Base-by-base conservation (phyloP, 2,113 vertebrate genomes). In the Channa maculata region DNA sequence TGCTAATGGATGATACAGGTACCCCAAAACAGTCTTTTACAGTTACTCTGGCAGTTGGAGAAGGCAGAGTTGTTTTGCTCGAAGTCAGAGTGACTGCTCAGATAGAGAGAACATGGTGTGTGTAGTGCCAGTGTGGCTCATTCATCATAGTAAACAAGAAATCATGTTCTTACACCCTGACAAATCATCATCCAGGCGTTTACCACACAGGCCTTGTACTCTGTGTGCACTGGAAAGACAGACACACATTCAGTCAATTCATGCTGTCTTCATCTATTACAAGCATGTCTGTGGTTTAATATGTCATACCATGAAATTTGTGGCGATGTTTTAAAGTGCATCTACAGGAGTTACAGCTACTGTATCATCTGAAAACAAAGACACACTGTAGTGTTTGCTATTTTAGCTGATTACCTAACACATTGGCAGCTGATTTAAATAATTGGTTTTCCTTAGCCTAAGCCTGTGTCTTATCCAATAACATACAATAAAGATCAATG, bases 101-200 rank as follows among this genome's bases (percentile, higher is more conserved):
- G 87, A 91, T 86, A 84, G 71, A 87, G 83, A 88, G 86, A 87
- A 85, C 80, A 67, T n/a, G 70, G 66, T 73, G 76, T 79, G 83
- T 72, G 77, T 70, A 73, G 80, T 69, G 77, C 58, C 57, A 87
- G 81, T 87, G 79, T 86, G 79, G 86, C 86, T 89, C 94, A 92
- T 94, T 94, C 89, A 93, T 94, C 93, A 92, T 83, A 72, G 88
- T 91, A 93, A 93, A 91, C 91, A 92, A 93, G 84, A 84, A 86
- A 85, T 77, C 49, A 67, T 85, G 88, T 90, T 85, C 85, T 84
- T 86, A 80, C 79, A 88, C 88, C 73, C 80, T 90, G 89, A 91
- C 87, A 92, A 85, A 89, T 92, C 88, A 90, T 90, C 90, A 91
- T 89, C 80, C 77, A 82, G 86, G 71, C 81, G 77, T 82, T 85